These are phyloP conservation scores for Eurystomus gularis DNA, from an alignment of 2,113 vertebrate species.

Conservation along the genomic window DNA sequence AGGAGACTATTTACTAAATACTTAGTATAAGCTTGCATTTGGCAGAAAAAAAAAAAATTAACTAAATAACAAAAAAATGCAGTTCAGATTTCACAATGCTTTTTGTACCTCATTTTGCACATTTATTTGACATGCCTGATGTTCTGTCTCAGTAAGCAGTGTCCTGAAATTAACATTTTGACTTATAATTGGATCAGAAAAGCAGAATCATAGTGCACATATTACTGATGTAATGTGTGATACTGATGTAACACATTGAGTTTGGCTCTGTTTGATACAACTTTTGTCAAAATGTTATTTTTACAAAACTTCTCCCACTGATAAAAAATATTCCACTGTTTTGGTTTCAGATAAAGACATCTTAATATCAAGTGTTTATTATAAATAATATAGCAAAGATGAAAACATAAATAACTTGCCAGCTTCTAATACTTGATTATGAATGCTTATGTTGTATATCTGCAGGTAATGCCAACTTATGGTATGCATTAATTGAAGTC, in stretches of 20 bases:
- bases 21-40: background rate
- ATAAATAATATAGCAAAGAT: background rate
- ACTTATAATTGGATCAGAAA: background rate
- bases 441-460: background rate
- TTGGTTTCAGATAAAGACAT: background rate
- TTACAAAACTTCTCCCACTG: background rate
- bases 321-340: background rate
- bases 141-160: background rate
- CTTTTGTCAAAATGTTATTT: background rate
- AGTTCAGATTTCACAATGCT: background rate
- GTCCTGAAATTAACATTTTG: background rate
- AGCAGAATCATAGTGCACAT: background rate
- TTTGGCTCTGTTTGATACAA: background rate
- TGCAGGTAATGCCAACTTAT: background rate
- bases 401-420: background rate
- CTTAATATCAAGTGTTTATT: background rate
- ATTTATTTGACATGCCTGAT: background rate
- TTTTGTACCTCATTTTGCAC: background rate
- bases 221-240: background rate
- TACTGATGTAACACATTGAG: background rate
- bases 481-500: background rate
- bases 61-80: background rate
- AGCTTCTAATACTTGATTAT: background rate
- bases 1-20: background rate
- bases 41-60: background rate